Conservation (phyloP, 2,888 invertebrate genomes). For the Cephus spinipes region DNA sequence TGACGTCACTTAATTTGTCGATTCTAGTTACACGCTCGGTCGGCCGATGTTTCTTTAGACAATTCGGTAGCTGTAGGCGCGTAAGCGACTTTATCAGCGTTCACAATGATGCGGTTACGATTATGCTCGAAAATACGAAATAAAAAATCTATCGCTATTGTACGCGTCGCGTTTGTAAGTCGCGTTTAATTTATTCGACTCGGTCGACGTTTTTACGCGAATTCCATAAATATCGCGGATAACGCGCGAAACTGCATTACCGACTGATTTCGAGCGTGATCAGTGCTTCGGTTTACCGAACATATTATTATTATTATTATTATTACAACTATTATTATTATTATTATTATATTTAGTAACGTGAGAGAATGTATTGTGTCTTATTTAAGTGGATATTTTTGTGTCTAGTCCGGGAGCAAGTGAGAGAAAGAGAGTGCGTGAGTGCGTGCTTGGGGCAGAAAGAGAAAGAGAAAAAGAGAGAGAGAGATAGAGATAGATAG, state of each 20-base stretch:
- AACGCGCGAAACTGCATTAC: not conserved
- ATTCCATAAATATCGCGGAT: not conserved
- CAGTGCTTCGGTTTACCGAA: slow-evolving; percentile 8
- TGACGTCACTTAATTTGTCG: not conserved
- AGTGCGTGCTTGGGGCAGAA: not conserved
- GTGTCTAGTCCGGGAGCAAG: slow-evolving; percentile 61
- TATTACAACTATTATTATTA: slow-evolving; percentile 39
- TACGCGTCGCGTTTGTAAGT: not conserved
- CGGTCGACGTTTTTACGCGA: not conserved
- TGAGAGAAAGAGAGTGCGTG: not conserved
- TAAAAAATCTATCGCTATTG: not conserved
- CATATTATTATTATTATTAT: slow-evolving; percentile 37
- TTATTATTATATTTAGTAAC: slow-evolving; percentile 42
- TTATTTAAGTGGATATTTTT: slow-evolving; percentile 63
- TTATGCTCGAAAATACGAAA: too few species aligned
- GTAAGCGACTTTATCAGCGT: too few species aligned
- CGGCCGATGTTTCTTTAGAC: not conserved
- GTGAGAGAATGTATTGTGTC: slow-evolving; percentile 45
- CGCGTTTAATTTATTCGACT: not conserved
- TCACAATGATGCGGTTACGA: too few species aligned
- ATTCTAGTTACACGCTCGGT: not conserved
- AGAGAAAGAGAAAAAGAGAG: not conserved
- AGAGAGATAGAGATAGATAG: not conserved
- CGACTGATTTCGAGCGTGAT: not conserved
- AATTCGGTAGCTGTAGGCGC: too few species aligned